Base-by-base conservation (phyloP, 2,888 invertebrate species). In the Diogma glabrata region DNA sequence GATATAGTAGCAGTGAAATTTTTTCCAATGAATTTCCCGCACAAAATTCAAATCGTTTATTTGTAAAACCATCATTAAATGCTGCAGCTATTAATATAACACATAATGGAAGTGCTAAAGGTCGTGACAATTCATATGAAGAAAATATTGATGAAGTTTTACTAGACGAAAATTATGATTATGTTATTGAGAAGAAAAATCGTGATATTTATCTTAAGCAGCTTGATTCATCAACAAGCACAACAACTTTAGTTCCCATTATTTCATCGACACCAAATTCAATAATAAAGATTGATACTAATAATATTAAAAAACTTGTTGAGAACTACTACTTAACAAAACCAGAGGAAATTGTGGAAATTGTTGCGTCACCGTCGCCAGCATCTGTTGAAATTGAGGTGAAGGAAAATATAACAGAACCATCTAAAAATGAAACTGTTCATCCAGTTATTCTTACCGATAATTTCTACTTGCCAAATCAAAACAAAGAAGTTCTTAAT, bases 401-500 rank as follows among this genome's bases (percentile, higher is more conserved):
- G 4, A 24, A 28, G 6, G 24, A 24, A 24, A 46, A 46, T 26
- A 22, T 24, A 22, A 23, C 49, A 16, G 51, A 47, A 24, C 28
- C 16, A 12, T 23, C 30, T 26, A 50, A 46, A n/a, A 51, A 50
- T 28, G 55, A 51, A 22, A 52, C 54, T 14, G 56, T 57, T 14
- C 56, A 61, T 52, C 61, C 59, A 47, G 64, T 53, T 40, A 67
- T 62, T 47, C 51, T 63, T n/a, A 61, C 61, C 8, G 60, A 61
- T 2, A 61, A 63, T 49, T 62, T 62, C 49, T 61, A 58, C 51
- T 55, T 62, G 5, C 60, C 62, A 9, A 65, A 61, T 40, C 64
- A 65, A 19, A 60, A 58, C 43, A 67, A 65, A 47, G 66, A 69
- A 57, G 58, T 61, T 48, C 69, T 66, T 19, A 54, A 56, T n/a